Conservation (phyloP, 1,140 invertebrate genomes). For the Aporrectodea caliginosa region DNA sequence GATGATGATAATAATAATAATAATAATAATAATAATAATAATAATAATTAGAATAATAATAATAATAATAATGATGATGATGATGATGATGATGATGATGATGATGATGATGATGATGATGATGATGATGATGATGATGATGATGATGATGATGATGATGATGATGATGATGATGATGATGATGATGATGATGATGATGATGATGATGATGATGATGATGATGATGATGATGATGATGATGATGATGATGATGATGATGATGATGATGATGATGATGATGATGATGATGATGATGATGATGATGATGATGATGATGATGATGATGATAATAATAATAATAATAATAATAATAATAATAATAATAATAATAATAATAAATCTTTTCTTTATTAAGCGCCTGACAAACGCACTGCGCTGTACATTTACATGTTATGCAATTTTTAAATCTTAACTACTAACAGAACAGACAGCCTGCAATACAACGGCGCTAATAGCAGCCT, state of each 20-base stretch:
- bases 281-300: constrained; percentile 3
- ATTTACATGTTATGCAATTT: too few species aligned
- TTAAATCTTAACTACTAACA: too few species aligned
- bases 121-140: constrained; percentile 2
- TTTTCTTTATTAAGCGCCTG: too few species aligned
- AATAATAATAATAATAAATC: too few species aligned
- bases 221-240: constrained; percentile 3
- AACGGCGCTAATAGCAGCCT: too few species aligned
- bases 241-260: constrained; percentile 2
- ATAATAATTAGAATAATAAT: not conserved
- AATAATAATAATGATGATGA: not conserved
- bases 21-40: constrained; percentile 4
- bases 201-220: constrained; percentile 2
- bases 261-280: constrained; percentile 2
- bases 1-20: not conserved
- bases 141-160: constrained; percentile 2
- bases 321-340: not conserved
- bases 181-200: constrained; percentile 2
- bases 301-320: constrained; percentile 2
- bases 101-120: constrained; percentile 3
- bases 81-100: not conserved
- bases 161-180: constrained; percentile 3
- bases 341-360: too few species aligned
- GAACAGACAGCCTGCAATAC: too few species aligned
- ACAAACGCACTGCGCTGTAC: too few species aligned